Conservation (phyloP, 2,113 vertebrate genomes). For the Trichomycterus rosablanca region DNA sequence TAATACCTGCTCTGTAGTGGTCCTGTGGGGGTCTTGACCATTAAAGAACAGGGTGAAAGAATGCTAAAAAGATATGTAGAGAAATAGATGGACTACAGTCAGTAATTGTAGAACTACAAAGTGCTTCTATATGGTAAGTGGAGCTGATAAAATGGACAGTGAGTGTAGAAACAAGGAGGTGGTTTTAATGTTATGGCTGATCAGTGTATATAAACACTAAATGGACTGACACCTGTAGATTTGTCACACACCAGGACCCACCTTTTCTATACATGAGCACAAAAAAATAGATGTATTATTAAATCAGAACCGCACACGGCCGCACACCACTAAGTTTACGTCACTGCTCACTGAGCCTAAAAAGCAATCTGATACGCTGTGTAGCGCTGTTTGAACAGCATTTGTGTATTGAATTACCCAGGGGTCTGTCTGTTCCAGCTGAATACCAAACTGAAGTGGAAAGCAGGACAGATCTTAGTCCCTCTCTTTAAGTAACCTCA, state of each 20-base stretch:
- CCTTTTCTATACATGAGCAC: background rate
- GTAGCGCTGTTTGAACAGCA: background rate
- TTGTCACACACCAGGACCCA: no score
- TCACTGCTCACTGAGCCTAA: background rate
- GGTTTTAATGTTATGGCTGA: no score
- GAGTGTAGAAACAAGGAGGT: no score
- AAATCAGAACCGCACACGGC: background rate
- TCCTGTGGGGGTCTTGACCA: no score
- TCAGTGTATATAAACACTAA: background rate
- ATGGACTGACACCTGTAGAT: no score
- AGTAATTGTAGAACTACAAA: no score
- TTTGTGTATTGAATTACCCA: background rate
- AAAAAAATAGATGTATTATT: background rate
- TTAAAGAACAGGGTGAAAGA: no score
- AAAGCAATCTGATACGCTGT: background rate
- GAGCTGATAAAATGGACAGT: no score
- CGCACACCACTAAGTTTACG: slow-evolving; percentile 31
- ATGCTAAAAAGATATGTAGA: no score
- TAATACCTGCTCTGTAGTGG: no score
- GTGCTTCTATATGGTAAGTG: no score
- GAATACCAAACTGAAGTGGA: background rate
- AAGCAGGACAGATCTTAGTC: background rate
- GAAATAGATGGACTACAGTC: no score
- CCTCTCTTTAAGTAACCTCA: background rate
- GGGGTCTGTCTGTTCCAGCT: background rate